A percentile compares a stretch with the other conserved stretches of the same genome.
These are phyloP conservation scores for Drosophila kikkawai DNA, from an alignment of 1,140 invertebrate species.

Conservation along the genomic window DNA sequence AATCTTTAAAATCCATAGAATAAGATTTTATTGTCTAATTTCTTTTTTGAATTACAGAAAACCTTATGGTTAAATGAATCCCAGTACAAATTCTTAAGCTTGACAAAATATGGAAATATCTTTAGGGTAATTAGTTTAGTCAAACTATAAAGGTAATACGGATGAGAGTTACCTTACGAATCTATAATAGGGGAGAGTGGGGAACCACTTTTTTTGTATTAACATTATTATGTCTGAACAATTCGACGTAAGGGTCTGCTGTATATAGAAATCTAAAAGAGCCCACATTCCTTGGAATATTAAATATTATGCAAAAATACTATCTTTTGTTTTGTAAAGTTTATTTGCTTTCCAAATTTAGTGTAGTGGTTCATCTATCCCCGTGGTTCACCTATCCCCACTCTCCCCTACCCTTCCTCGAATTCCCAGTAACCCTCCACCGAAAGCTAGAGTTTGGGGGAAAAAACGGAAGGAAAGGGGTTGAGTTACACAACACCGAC, in stretches of 20 bases:
- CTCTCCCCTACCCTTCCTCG: neutral
- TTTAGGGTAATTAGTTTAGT: neutral
- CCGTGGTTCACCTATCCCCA: no score
- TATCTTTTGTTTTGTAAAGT: no score
- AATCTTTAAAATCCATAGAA: neutral
- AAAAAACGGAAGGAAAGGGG: slow-evolving; percentile 10
- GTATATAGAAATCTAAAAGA: no score
- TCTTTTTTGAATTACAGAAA: neutral
- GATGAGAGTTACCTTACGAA: neutral
- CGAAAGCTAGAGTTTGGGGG: neutral
- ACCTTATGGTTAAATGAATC: neutral
- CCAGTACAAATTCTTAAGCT: neutral
- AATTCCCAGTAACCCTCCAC: slow-evolving; percentile 1
- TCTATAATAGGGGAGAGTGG: neutral
- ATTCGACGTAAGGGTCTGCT: no score
- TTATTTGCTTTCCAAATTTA: no score
- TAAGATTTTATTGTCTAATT: neutral
- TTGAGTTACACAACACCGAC: slow-evolving; percentile 25
- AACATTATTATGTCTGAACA: no score
- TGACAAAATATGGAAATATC: neutral
- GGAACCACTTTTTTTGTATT: no score
- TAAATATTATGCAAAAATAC: no score
- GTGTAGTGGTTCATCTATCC: no score
- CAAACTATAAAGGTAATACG: neutral
- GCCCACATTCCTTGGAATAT: no score